phyloP scores from a whole-genome alignment of 2,113 vertebrate genomes.

The Suricata suricatta region DNA sequence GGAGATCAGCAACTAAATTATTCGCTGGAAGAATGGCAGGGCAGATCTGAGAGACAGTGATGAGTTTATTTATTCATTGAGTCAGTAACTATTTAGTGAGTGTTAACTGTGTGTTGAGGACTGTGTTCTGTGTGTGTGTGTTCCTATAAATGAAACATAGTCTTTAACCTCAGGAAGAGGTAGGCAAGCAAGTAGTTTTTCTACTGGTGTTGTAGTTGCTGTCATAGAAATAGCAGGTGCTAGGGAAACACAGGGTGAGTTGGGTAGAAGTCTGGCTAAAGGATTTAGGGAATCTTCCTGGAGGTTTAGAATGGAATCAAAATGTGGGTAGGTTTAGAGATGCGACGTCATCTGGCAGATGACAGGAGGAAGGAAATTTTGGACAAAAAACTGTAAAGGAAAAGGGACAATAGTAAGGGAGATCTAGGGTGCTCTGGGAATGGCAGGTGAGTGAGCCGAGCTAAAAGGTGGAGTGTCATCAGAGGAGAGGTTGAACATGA shows the following conservation, averaged over 20 bases:
- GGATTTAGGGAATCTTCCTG: not conserved
- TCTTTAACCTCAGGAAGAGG: not conserved
- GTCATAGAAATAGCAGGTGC: not conserved
- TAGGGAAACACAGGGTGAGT: not conserved
- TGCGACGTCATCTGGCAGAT: not conserved
- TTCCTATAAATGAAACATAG: not conserved
- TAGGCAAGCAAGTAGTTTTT: not conserved
- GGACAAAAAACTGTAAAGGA: not conserved
- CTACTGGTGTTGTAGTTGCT: not conserved
- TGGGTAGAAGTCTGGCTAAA: not conserved
- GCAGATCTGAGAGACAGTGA: not conserved
- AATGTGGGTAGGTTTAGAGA: not conserved
- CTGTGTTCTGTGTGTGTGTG: not conserved
- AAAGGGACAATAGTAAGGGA: not conserved
- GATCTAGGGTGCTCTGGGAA: not conserved
- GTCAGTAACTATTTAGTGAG: not conserved
- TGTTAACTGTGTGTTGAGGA: not conserved
- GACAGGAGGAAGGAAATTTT: not conserved
- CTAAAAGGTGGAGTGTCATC: not conserved
- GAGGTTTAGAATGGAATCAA: not conserved
- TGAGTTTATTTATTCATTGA: not conserved
- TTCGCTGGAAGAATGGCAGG: not conserved
- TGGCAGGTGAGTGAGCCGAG: not conserved
- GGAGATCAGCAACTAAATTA: not conserved
- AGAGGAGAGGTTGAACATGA: not conserved